Percentiles rank a stretch among this genome's conserved stretches.
These are phyloP conservation scores for Mirza zaza DNA, from an alignment of 2,113 vertebrate species.

Conservation along the genomic window DNA sequence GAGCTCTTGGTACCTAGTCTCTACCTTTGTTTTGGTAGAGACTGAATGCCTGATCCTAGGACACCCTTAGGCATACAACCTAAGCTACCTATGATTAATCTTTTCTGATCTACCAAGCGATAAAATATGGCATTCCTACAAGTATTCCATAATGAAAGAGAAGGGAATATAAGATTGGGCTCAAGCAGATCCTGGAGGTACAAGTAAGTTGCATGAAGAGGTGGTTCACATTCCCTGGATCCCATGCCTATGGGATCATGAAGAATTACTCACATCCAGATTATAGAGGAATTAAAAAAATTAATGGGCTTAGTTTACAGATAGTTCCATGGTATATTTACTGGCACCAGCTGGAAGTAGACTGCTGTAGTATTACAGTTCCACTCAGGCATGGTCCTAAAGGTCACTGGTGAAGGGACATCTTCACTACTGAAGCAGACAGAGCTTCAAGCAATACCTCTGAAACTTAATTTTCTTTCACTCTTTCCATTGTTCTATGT, in stretches of 20 bases:
- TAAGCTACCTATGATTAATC: not conserved
- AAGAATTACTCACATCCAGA: not conserved
- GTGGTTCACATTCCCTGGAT: not conserved
- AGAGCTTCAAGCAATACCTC: not conserved
- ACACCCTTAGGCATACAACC: not conserved
- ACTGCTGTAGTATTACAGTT: not conserved
- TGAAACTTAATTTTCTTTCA: not conserved
- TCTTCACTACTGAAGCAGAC: not conserved
- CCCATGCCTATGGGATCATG: not conserved
- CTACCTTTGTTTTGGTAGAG: not conserved
- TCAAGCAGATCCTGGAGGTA: not conserved
- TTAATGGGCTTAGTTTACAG: not conserved
- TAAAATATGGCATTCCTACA: slow-evolving; percentile 6
- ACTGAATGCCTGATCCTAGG: not conserved
- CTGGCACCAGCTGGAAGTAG: not conserved
- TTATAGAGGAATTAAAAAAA: not conserved
- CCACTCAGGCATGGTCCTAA: not conserved
- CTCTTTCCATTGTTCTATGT: not conserved
- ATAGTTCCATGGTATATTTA: not conserved
- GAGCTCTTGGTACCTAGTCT: not conserved
- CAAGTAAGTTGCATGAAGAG: not conserved
- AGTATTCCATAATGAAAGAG: not conserved
- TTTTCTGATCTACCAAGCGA: slow-evolving; percentile 13
- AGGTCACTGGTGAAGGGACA: not conserved
- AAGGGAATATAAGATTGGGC: not conserved